These are phyloP conservation scores for Fragum sueziense DNA, from an alignment of 2,888 invertebrate species.

Conservation along the genomic window DNA sequence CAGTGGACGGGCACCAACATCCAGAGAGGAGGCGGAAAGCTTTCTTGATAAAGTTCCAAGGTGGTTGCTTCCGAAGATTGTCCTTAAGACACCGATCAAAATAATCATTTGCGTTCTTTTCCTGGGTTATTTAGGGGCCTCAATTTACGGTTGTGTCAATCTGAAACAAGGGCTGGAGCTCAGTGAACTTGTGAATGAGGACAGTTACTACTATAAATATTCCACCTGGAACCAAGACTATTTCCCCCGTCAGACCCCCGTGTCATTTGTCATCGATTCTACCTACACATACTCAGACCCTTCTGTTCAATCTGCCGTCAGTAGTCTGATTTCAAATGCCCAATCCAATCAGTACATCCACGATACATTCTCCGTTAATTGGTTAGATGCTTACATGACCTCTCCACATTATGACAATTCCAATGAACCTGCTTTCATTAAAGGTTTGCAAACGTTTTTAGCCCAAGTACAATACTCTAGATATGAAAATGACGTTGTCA, in stretches of 20 bases:
- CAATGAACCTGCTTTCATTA: slow-evolving; percentile 20
- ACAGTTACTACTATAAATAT: slow-evolving; percentile 56
- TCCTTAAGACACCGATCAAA: slow-evolving; percentile 55
- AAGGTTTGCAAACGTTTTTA: slow-evolving; percentile 30
- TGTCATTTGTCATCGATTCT: slow-evolving; percentile 42
- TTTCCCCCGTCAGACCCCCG: slow-evolving; percentile 30
- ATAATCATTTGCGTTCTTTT: slow-evolving; percentile 59
- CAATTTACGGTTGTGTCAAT: slow-evolving; percentile 47
- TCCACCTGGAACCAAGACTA: slow-evolving; percentile 30
- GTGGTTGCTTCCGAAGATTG: slow-evolving; percentile 60
- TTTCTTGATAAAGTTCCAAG: slow-evolving; percentile 64
- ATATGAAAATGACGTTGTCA: slow-evolving; percentile 65
- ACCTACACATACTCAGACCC: slow-evolving; percentile 33
- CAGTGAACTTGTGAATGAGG: slow-evolving; percentile 40
- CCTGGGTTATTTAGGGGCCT: slow-evolving; percentile 58
- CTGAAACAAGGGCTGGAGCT: slow-evolving; percentile 53
- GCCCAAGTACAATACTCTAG: slow-evolving; percentile 16
- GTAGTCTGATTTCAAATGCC: slow-evolving; percentile 22
- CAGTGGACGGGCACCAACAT: slow-evolving; percentile 27
- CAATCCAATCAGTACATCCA: slow-evolving; percentile 21
- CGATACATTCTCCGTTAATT: slow-evolving; percentile 13
- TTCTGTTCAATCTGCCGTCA: slow-evolving; percentile 19
- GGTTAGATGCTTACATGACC: slow-evolving; percentile 17
- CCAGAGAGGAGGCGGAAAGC: slow-evolving; percentile 59
- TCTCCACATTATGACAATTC: slow-evolving; percentile 17